Evolutionary conservation across 2,888 invertebrate genomes (phyloP).

Genomic region (Kryphioiulus occultus): DNA sequence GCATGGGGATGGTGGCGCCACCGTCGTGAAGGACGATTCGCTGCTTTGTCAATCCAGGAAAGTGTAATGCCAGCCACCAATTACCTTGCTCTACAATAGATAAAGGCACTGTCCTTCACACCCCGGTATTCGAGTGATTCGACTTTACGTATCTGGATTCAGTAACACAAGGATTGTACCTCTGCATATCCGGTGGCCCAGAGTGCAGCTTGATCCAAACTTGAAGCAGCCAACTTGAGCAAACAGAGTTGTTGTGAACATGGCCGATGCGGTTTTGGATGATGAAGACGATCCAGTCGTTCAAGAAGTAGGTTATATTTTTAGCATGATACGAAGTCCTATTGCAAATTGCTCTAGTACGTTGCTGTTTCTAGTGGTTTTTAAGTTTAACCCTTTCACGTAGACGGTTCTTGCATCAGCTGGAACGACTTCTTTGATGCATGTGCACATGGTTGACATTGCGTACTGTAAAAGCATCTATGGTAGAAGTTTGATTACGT

Average conservation of each 20-base stretch:
- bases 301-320: constrained; percentile 44
- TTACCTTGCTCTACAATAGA: no score
- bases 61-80: no score
- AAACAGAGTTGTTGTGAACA: background rate
- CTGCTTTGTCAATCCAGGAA: no score
- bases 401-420: background rate
- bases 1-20: background rate
- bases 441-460: background rate
- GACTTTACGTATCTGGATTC: no score
- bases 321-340: background rate
- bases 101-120: no score
- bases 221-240: background rate
- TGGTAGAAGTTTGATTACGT: background rate
- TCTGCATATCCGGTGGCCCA: no score
- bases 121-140: no score
- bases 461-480: no score
- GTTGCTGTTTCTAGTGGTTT: background rate
- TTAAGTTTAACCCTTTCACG: background rate
- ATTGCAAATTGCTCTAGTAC: background rate
- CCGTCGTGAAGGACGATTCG: no score
- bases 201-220: no score
- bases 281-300: constrained; percentile 46
- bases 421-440: background rate
- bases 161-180: no score
- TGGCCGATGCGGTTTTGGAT: constrained; percentile 17